Evolutionary conservation across 2,797 vertebrate species (phyloP), one percentile per base, ranked within the genome.

Genomic region (Galagoides demidoff): DNA sequence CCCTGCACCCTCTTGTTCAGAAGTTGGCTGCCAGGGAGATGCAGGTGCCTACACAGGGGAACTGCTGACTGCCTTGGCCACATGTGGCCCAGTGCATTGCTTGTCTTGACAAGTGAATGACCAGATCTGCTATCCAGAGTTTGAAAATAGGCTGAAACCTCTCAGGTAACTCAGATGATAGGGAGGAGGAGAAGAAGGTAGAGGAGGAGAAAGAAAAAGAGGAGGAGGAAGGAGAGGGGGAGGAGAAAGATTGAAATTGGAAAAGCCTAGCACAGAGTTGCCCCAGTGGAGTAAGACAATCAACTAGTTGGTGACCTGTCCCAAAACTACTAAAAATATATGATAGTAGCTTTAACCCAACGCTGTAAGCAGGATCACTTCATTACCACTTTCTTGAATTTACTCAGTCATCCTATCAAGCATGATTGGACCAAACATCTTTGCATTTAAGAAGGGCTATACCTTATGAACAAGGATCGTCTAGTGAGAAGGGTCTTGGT

Each of bases 301-400:
- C 45, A 37, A 4, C 6, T 34, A 52, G 63, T 6, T 74, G 68
- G 23, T 81, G 23, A 70, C 34, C 31, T 19, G 6, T n/a, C 39
- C 45, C 59, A 91, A 74, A 57, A 63, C 64, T 74, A 9, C 22
- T 45, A 25, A 70, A 57, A 45, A 14, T 34, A 20, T 37, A 76
- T 64, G 86, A 76, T 31, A n/a, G 8, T 34, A 89, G n/a, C 71
- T 94, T 39, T 71, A 52, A 85, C 70, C 83, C 78, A 92, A 92
- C 49, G 27, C 13, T 84, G 3, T 84, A n/a, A 27, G 22, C 37
- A 25, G 61, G 25, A 55, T 59, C 23, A 66, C 25, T 66, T 39
- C 23, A 76, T 71, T 27, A 12, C 13, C 37, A 29, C 55, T 81
- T 70, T 66, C 89, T 76, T 82, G 31, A 85, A 29, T n/a, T 64